Evolutionary conservation across 2,113 vertebrate genomes (phyloP), one percentile per base, ranked within the genome.

Genomic region (Channa maculata): DNA sequence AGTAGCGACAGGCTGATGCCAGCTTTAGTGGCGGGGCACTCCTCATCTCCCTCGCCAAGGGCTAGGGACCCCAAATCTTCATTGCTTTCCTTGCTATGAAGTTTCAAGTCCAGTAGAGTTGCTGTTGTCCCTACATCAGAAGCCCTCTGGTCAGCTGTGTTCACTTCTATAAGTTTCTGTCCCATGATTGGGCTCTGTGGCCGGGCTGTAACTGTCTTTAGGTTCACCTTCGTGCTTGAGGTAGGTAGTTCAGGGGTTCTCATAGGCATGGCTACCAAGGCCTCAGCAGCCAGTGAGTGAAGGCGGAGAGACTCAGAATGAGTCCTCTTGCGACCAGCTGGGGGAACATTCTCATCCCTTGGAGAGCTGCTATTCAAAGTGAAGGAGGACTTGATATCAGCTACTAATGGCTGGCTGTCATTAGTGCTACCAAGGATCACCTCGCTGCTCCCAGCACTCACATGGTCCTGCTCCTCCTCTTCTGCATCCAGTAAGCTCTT

Each of bases 1-100:
- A 99, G 96, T 8, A 99, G 90, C 0, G 97, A 99, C 91, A 96
- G 94, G 72, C 98, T 99, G 88, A 99, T 99, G 77, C 97, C 98
- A 9, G 95, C 96, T 92, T 97, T 98, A 3, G 94, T 90, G 6
- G 95, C 93, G 0, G 97, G 95, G 0, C 95, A 92, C 41, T 96
- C 91, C 34, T 92, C 91, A 0, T 96, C 82, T 12, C 92, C 96
- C 1, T 93, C 93, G 2, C 33, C 80, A 0, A 73, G 58, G 1
- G 68, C 75, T 37, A 91, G 57, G 0, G 84, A 8, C 2, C 37
- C 68, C 6, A 88, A 9, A 14, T 75, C 71, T 14, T 74, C 76
- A 24, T 82, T 82, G 50, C 44, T 93, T 66, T 89, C 64, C 34
- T 72, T 75, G 88, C 59, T 60, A 1, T 33, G 89, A 34, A 95